A percentile compares a stretch with the other conserved stretches of the same genome.
Conservation (phyloP, 2,888 invertebrate species). For the Cosmorhoe ocellata region DNA sequence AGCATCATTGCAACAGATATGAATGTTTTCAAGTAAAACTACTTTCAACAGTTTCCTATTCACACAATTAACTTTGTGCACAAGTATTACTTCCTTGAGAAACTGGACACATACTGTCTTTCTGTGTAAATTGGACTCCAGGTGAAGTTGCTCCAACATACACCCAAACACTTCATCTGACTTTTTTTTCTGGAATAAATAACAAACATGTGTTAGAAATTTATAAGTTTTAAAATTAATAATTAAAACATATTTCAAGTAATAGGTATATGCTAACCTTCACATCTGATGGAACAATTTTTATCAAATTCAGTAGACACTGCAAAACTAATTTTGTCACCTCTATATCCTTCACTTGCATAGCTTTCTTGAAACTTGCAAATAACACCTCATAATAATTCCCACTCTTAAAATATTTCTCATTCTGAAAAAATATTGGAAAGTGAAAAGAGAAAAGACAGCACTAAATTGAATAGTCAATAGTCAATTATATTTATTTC, state of each 20-base stretch:
- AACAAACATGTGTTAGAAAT: background rate
- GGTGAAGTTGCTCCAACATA: conserved; percentile 54
- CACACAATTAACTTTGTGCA: conserved; percentile 59
- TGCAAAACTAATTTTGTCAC: conserved; percentile 51
- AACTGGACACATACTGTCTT: conserved; percentile 59
- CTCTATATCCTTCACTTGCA: conserved; percentile 55
- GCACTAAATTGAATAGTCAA: too few relatives aligned
- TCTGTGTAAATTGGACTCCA: conserved; percentile 63
- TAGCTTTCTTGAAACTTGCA: conserved; percentile 50
- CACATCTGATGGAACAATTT: conserved; percentile 47
- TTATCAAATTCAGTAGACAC: conserved; percentile 51
- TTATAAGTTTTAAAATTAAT: too few relatives aligned
- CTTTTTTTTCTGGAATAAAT: conserved; percentile 50
- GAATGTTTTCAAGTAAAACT: conserved; percentile 61
- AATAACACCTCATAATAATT: conserved; percentile 74
- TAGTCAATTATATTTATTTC: too few relatives aligned
- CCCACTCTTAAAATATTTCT: conserved; percentile 52
- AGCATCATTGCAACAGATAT: conserved; percentile 55
- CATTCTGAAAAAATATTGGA: conserved; percentile 31
- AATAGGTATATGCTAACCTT: conserved; percentile 57
- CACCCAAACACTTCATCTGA: conserved; percentile 55
- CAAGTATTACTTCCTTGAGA: conserved; percentile 50
- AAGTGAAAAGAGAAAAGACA: conserved; percentile 1
- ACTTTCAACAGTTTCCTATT: conserved; percentile 54
- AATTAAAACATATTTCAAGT: too few relatives aligned